phyloP scores from a whole-genome alignment of 2,797 vertebrate genomes.

The Parauchenoglanis ngamensis region DNA sequence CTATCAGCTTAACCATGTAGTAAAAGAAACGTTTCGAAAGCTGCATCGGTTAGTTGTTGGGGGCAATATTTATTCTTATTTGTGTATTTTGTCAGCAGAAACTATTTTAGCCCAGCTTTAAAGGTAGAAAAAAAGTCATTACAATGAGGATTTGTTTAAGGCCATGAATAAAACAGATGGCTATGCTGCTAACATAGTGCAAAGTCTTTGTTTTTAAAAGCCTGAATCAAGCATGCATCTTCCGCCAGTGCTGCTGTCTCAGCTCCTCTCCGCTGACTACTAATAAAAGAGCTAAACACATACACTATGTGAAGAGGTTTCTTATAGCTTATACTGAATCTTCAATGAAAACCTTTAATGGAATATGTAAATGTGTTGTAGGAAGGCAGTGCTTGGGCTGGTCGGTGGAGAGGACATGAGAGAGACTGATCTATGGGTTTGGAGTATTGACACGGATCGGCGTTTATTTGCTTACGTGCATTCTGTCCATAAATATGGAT shows the following conservation, averaged over 20 bases:
- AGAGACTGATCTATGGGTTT: constrained; percentile 27
- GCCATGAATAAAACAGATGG: constrained; percentile 55
- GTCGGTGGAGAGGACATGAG: background rate
- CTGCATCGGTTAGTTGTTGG: constrained; percentile 7
- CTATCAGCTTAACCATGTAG: constrained; percentile 18
- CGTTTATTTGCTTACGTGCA: constrained; percentile 47
- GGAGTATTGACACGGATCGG: background rate
- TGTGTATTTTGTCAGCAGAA: constrained; percentile 54
- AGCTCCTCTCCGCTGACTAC: constrained; percentile 46
- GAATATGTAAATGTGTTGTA: constrained; percentile 46
- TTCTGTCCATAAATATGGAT: constrained; percentile 58
- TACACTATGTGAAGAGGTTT: constrained; percentile 46
- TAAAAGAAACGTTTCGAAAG: constrained; percentile 26
- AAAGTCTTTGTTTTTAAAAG: constrained; percentile 58
- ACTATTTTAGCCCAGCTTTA: constrained; percentile 45
- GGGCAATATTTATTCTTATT: constrained; percentile 52
- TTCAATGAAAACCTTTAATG: constrained; percentile 56
- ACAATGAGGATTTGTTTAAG: constrained; percentile 54
- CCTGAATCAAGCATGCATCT: constrained; percentile 56
- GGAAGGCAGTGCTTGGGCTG: constrained; percentile 52
- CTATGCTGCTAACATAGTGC: constrained; percentile 56
- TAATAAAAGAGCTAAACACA: constrained; percentile 59
- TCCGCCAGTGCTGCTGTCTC: constrained; percentile 45
- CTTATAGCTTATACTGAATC: constrained; percentile 54
- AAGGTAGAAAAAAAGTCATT: constrained; percentile 54